Base-by-base conservation (phyloP, 2,797 vertebrate species). In the Sebastes aleutianus region DNA sequence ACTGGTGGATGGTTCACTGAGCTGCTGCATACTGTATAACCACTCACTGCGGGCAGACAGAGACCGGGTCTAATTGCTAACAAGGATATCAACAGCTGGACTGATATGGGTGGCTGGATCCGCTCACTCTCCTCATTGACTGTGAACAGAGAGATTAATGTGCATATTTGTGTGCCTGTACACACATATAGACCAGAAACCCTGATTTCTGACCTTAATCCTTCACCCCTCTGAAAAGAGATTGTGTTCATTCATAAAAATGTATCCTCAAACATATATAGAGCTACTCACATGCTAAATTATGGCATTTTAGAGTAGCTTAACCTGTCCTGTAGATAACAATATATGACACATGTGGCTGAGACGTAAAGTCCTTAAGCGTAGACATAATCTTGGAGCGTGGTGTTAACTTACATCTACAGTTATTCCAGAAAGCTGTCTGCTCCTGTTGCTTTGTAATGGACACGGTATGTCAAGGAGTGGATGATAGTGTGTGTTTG, bases 21-120 rank as follows among this genome's bases (percentile, higher is more conserved):
- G 85, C 77, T 76, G 77, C 79, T 80, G 64, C 24, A 47, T 47
- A 54, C 56, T 83, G 27, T 82, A 64, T 66, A 74, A 85, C 68
- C 56, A 26, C 85, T 82, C 57, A 36, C 72, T 64, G 64, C 58
- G 65, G 76, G 84, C 74, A 74, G 78, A 72, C 57, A 47, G 73
- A 86, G 65, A 74, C 79, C 34, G 43, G 83, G 76, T 79, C 75
- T 93, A 93, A 93, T 91, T 92, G 85, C 78, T 80, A 76, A 93
- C 91, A 93, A 75, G 76, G 74, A 74, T 88, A 80, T 88, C 86
- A 92, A 64, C 91, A 93, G 91, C 85, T 89, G 86, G 88, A 79
- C 58, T 58, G 85, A 89, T 82, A 72, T 7, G 69, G 86, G 79
- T 88, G 90, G 74, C 63, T 87, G 82, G 68, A 85, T 76, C 69